Percentiles rank a stretch among this genome's conserved stretches.
Evolutionary conservation across 2,888 invertebrate genomes (phyloP).

Genomic region (Melolontha melolontha): DNA sequence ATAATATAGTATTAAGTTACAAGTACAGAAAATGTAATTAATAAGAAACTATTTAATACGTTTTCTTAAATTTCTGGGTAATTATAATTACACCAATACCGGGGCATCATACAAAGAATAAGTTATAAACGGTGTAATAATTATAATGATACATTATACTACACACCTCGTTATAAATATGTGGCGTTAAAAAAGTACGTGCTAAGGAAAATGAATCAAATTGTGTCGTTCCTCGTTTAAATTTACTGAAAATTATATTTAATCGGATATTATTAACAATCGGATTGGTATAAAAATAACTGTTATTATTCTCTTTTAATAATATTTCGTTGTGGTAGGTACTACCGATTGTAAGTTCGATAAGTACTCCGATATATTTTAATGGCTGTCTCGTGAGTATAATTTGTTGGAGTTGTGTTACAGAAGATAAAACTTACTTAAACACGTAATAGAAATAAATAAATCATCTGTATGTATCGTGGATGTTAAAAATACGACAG

Average conservation of each 20-base stretch:
- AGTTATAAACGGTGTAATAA: constrained; percentile 1
- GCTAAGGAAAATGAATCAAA: neutral
- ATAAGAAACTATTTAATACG: neutral
- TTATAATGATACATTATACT: constrained; percentile 15
- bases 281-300: constrained; percentile 10
- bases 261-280: constrained; percentile 11
- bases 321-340: neutral
- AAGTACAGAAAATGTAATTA: constrained; percentile 14
- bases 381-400: constrained; percentile 10
- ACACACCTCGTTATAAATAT: constrained; percentile 22
- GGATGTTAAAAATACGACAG: neutral
- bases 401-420: constrained; percentile 4
- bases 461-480: neutral
- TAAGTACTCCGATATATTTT: constrained; percentile 19
- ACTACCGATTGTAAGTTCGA: neutral
- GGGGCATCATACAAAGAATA: constrained; percentile 1
- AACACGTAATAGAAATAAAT: constrained; percentile 20
- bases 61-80: too few species aligned
- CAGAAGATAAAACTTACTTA: constrained; percentile 6
- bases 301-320: constrained; percentile 24
- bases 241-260: constrained; percentile 16
- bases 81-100: constrained; percentile 2
- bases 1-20: neutral
- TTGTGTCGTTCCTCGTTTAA: constrained; percentile 6
- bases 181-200: constrained; percentile 17